Evolutionary conservation across 1,140 invertebrate genomes (phyloP).

Genomic region (Phymorhynchus buccinoides): DNA sequence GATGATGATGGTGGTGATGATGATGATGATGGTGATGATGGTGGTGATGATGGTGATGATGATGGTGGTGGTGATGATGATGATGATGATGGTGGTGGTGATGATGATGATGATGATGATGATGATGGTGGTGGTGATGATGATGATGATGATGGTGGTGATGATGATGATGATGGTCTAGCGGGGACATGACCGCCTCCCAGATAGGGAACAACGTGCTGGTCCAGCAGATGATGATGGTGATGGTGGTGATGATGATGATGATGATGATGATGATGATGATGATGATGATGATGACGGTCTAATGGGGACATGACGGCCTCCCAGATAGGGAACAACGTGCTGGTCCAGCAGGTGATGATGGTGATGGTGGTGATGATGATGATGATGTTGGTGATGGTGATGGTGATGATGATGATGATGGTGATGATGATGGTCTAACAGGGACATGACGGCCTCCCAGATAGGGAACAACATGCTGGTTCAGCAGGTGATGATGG

Average conservation of each 20-base stretch:
- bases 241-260: neutral
- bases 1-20: neutral
- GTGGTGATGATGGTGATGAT: neutral
- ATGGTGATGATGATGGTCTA: neutral
- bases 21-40: constrained; percentile 10
- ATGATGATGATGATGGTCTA: too few relatives aligned
- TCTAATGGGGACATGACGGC: too few relatives aligned
- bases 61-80: neutral
- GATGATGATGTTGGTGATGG: neutral
- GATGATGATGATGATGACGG: neutral
- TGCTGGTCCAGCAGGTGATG: neutral
- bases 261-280: constrained; percentile 13
- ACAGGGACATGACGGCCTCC: too few relatives aligned
- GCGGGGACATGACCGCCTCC: too few relatives aligned
- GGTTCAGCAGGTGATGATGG: too few relatives aligned
- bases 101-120: neutral
- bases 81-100: neutral
- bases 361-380: constrained; percentile 1
- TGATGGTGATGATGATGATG: neutral
- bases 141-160: constrained; percentile 14
- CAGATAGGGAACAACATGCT: too few relatives aligned
- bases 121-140: neutral
- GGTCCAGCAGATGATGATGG: neutral
- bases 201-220: too few relatives aligned
- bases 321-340: neutral